These are phyloP conservation scores for Lissocephala sabroskyi DNA, from an alignment of 2,888 invertebrate genomes.

Conservation along the genomic window DNA sequence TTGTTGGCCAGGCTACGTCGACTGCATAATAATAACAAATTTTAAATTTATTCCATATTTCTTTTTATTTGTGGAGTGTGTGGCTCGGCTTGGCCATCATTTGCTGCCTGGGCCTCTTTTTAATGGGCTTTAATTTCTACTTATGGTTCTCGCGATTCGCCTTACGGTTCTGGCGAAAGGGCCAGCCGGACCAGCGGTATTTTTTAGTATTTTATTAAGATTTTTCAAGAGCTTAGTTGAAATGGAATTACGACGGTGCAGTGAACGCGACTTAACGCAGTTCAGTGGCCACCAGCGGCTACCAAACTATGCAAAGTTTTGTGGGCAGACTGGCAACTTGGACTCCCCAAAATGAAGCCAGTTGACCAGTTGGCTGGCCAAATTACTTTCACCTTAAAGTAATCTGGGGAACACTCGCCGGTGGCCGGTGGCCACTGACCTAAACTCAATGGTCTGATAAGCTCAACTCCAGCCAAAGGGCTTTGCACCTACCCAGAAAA, in stretches of 20 bases:
- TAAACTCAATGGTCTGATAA: slow-evolving; percentile 64
- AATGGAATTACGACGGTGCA: slow-evolving; percentile 55
- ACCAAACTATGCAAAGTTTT: neutral
- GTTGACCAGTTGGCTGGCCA: slow-evolving; percentile 19
- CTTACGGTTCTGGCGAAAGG: no score
- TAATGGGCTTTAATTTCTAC: slow-evolving; percentile 63
- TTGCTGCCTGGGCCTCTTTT: slow-evolving; percentile 54
- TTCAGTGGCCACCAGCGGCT: slow-evolving; percentile 29
- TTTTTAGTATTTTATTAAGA: no score
- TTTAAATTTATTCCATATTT: slow-evolving; percentile 61
- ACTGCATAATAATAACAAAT: slow-evolving; percentile 46
- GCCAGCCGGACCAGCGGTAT: no score
- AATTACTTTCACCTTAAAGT: slow-evolving; percentile 52
- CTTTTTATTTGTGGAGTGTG: slow-evolving; percentile 40
- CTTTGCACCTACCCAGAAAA: no score
- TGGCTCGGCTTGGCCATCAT: slow-evolving; percentile 63
- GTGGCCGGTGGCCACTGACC: slow-evolving; percentile 50
- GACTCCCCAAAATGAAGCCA: no score
- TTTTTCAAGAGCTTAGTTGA: neutral
- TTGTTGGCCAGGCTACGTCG: neutral
- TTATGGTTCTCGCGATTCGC: slow-evolving; percentile 44
- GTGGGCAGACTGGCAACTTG: slow-evolving; percentile 7
- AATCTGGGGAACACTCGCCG: slow-evolving; percentile 2
- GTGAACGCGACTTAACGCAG: slow-evolving; percentile 35
- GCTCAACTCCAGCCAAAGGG: slow-evolving; percentile 30